A percentile compares a stretch with the other conserved stretches of the same genome.
Conservation (phyloP, 2,113 vertebrate genomes). For the Atherinomorus stipes region DNA sequence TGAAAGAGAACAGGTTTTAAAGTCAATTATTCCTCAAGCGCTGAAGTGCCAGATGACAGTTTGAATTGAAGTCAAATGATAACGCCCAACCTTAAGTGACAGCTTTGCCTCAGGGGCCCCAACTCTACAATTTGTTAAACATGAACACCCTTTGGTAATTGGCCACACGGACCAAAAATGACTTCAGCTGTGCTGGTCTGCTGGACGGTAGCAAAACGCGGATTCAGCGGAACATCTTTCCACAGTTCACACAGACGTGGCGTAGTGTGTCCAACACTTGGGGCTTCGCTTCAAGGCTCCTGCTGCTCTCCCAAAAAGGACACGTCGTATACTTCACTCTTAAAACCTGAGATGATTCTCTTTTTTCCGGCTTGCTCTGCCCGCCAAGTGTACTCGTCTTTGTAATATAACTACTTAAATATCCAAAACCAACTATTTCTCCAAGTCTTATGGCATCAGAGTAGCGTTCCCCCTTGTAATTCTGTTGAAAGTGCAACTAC, state of each 20-base stretch:
- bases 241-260: conserved; percentile 55
- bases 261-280: conserved; percentile 21
- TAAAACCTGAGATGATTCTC: conserved; percentile 31
- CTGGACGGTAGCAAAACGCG: conserved; percentile 51
- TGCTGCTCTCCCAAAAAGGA: conserved; percentile 53
- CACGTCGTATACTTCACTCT: conserved; percentile 42
- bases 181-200: conserved; percentile 38
- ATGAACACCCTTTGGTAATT: conserved; percentile 38
- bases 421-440: no score
- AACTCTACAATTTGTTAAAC: background rate
- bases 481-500: no score
- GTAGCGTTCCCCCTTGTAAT: no score
- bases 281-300: conserved; percentile 7
- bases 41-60: conserved; percentile 1
- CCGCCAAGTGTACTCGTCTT: conserved; percentile 37
- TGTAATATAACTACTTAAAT: background rate
- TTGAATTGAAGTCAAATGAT: background rate
- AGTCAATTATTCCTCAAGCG: background rate
- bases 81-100: no score
- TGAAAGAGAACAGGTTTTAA: background rate
- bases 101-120: no score
- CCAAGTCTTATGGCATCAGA: no score
- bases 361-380: conserved; percentile 35
- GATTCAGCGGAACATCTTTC: conserved; percentile 47
- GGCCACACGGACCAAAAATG: conserved; percentile 23